These are phyloP conservation scores for Microcebus ravelobensis DNA, from an alignment of 2,113 vertebrate species.

Conservation along the genomic window DNA sequence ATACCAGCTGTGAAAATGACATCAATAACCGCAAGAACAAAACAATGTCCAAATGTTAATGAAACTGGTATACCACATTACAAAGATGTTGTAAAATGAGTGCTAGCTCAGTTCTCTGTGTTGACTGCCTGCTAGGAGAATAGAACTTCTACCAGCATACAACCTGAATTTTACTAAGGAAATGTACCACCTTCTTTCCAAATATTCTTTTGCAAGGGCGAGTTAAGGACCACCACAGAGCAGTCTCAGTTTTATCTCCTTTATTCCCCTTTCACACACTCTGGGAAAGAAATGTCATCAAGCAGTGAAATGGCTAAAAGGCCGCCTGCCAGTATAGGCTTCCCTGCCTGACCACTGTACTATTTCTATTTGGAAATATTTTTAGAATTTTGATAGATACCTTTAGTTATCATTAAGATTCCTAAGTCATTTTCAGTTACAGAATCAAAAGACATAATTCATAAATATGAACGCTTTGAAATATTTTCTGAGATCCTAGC, in stretches of 20 bases:
- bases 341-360: not conserved
- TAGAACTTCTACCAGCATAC: not conserved
- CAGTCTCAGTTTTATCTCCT: not conserved
- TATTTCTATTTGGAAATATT: not conserved
- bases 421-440: not conserved
- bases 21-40: not conserved
- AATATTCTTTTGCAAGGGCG: not conserved
- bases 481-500: not conserved
- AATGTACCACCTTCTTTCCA: not conserved
- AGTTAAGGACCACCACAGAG: not conserved
- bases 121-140: not conserved
- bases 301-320: not conserved
- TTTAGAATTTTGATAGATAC: constrained; percentile 10
- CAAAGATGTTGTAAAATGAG: not conserved
- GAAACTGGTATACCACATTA: not conserved
- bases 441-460: not conserved
- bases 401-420: not conserved
- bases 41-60: not conserved
- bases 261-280: not conserved
- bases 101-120: not conserved
- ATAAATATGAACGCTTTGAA: not conserved
- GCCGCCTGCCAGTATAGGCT: not conserved
- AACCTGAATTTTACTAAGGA: not conserved
- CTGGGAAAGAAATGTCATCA: not conserved
- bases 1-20: not conserved